Base-by-base conservation (phyloP, 2,888 invertebrate species). In the Drosophila birchii region DNA sequence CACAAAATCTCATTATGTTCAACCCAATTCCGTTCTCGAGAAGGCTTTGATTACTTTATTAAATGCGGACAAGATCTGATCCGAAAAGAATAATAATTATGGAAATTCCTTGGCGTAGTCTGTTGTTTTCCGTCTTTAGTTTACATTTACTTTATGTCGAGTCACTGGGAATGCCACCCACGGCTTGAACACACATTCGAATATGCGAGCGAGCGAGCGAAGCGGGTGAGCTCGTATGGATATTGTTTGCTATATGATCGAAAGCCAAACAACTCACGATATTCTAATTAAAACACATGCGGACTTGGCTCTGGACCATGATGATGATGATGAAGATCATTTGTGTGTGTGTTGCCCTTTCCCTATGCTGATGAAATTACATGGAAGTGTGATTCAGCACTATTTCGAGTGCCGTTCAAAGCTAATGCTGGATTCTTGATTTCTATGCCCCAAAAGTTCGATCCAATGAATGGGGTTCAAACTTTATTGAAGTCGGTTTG, bases 211-310 rank as follows among this genome's bases (percentile, higher is more conserved):
- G 47, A 47, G n/a, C 26, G 26, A 26, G 26, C 45, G 45, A 5
- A 26, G 26, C 45, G 45, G 39, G 23, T 41, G 34, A 43, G 41
- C 38, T 68, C 64, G 43, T 51, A 57, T 29, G 75, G 56, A 62
- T 78, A 77, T 82, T 86, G 86, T 88, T 88, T 86, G 80, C 80
- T 84, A 81, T 84, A 79, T 81, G 86, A 79, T 81, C 84, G 66
- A 81, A 86, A 86, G 83, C 86, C 83, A 86, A 88, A 88, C 70
- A 83, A 81, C 84, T 72, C 81, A 88, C 84, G 88, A 86, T 88
- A 86, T 86, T 86, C 86, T 88, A 86, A 86, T 86, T 86, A 86
- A 86, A 86, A 86, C 86, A 78, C 75, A 86, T 76, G 71, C 79
- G 66, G 81, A 75, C 80, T 66, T 18, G 54, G 53, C 73, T 67